Evolutionary conservation across 2,888 invertebrate species (phyloP).

Genomic region (Drosophila neutralis): DNA sequence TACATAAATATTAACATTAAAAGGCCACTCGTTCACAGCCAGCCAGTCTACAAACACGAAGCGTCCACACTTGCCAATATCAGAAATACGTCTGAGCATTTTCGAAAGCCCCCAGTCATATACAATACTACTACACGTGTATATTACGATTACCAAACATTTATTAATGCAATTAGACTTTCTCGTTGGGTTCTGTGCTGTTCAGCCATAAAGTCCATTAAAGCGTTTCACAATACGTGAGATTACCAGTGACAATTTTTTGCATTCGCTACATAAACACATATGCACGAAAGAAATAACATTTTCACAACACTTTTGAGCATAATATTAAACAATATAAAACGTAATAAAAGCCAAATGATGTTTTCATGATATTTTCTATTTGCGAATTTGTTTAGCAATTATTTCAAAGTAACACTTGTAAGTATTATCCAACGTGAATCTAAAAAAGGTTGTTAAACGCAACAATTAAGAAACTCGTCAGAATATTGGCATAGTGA

Average conservation of each 20-base stretch:
- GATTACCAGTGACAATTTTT: conserved; percentile 42
- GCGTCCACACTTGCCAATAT: conserved; percentile 60
- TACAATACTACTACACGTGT: conserved; percentile 1
- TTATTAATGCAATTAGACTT: conserved; percentile 65
- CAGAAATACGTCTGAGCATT: conserved; percentile 65
- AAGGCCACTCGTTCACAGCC: conserved; percentile 2
- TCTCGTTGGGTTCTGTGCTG: conserved; percentile 10
- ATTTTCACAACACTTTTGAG: not conserved
- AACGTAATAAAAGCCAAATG: not conserved
- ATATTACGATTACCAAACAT: conserved; percentile 26
- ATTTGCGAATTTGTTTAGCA: not conserved
- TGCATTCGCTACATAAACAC: not conserved
- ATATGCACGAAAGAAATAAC: not conserved
- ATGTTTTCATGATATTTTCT: not conserved
- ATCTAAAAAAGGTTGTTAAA: not conserved
- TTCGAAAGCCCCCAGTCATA: conserved; percentile 36
- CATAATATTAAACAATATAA: not conserved
- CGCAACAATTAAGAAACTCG: not conserved
- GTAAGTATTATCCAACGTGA: not conserved
- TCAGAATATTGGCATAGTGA: not conserved
- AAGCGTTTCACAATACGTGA: conserved; percentile 40
- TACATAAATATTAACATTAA: not conserved
- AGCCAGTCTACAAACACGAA: conserved; percentile 19
- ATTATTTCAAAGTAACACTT: not conserved
- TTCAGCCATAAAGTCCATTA: conserved; percentile 22